Percentiles rank a stretch among this genome's conserved stretches.
phyloP scores from a whole-genome alignment of 2,113 vertebrate species.

The Cricetomys ansorgei region DNA sequence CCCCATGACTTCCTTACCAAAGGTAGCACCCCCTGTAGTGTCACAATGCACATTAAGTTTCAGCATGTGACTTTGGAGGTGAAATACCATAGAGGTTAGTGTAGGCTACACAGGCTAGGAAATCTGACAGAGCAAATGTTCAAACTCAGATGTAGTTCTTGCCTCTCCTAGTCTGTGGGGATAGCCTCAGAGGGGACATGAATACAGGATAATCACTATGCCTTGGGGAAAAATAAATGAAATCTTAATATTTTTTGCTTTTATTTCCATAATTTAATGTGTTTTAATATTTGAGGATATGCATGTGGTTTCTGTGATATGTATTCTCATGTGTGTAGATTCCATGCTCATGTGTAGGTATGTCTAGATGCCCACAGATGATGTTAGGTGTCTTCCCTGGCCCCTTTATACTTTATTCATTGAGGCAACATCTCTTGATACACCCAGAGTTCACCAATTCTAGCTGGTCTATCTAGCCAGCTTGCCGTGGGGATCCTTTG shows the following conservation, averaged over 20 bases:
- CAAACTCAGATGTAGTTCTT: background rate
- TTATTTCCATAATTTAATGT: background rate
- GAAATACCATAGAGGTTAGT: background rate
- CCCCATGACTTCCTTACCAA: background rate
- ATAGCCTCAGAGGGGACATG: too few species aligned
- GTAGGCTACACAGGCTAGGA: background rate
- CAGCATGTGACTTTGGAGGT: background rate
- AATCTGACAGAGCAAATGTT: background rate
- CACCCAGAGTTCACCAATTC: background rate
- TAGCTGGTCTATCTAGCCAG: background rate
- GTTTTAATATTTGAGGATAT: background rate
- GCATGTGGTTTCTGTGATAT: background rate
- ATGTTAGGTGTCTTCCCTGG: background rate
- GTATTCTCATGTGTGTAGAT: background rate
- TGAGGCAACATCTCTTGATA: background rate
- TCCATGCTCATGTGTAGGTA: background rate
- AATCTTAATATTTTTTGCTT: background rate
- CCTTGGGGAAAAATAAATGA: background rate
- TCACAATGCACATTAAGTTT: background rate
- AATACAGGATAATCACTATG: background rate
- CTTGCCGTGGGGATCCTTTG: background rate
- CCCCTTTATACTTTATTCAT: too few species aligned
- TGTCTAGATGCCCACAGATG: background rate
- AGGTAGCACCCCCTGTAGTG: too few species aligned
- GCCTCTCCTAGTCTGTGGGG: background rate